phyloP scores from a whole-genome alignment of 1,140 invertebrate genomes.

The Drosophila kohkoa region DNA sequence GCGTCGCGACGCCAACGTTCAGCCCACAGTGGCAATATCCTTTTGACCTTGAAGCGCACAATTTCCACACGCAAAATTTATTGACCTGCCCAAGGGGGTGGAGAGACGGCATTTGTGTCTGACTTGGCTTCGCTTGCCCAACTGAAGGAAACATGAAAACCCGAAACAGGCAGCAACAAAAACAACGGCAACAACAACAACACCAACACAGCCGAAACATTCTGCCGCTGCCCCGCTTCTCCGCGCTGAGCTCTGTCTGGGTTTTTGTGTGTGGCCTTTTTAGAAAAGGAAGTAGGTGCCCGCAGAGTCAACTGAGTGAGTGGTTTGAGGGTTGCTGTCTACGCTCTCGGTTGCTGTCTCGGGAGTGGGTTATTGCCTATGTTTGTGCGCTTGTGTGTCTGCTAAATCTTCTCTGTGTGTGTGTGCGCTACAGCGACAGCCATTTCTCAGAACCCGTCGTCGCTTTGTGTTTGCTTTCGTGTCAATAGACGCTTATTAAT shows the following conservation, averaged over 20 bases:
- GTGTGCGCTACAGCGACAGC: constrained; percentile 6
- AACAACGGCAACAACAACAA: constrained; percentile 16
- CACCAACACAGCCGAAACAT: constrained; percentile 3
- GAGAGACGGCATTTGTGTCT: constrained; percentile 25
- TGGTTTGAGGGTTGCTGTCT: constrained; percentile 17
- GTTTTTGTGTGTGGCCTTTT: constrained; percentile 26
- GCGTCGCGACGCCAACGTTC: constrained; percentile 13
- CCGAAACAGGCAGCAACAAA: constrained; percentile 35
- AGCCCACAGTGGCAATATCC: constrained; percentile 73
- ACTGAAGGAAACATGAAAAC: constrained; percentile 13
- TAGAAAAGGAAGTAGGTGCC: constrained; percentile 77
- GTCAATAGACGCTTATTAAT: constrained; percentile 75
- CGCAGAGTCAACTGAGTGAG: constrained; percentile 24
- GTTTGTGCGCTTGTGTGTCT: constrained; percentile 15
- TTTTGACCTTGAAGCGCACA: constrained; percentile 83
- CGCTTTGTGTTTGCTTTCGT: constrained; percentile 46
- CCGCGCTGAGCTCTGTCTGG: constrained; percentile 63
- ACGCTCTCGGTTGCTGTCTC: constrained; percentile 9
- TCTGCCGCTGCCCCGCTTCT: constrained; percentile 9
- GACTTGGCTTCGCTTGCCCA: constrained; percentile 56
- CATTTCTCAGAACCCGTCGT: constrained; percentile 27
- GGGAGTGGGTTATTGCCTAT: constrained; percentile 11
- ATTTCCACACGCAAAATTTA: constrained; percentile 84
- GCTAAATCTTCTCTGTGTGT: constrained; percentile 2
- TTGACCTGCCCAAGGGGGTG: constrained; percentile 58